Percentiles rank a stretch among this genome's conserved stretches.
These are phyloP conservation scores for Eupithecia dodoneata DNA, from an alignment of 2,888 invertebrate species.

Conservation along the genomic window DNA sequence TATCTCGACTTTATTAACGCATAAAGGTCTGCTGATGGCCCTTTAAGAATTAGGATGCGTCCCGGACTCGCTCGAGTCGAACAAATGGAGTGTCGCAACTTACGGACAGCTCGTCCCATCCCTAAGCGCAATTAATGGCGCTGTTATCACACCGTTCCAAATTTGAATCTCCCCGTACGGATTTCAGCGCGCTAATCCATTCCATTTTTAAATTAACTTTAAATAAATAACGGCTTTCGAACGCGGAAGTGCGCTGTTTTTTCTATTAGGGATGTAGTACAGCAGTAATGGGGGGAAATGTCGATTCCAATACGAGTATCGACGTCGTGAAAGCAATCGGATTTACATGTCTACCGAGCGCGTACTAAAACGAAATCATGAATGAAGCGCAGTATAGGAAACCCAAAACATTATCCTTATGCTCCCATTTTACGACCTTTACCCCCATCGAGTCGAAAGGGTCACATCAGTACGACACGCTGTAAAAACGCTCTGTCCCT, in stretches of 20 bases:
- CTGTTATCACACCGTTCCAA: slow-evolving; percentile 70
- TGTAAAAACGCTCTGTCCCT: slow-evolving; percentile 69
- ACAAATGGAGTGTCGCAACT: slow-evolving; percentile 80
- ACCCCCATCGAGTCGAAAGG: slow-evolving; percentile 83
- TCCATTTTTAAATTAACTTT: slow-evolving; percentile 48
- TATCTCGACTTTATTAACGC: slow-evolving; percentile 84
- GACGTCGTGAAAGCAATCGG: slow-evolving; percentile 78
- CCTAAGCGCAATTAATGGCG: slow-evolving; percentile 73
- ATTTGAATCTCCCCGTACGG: slow-evolving; percentile 69
- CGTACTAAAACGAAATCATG: slow-evolving; percentile 84
- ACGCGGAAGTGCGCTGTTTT: slow-evolving; percentile 42
- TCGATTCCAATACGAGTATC: slow-evolving; percentile 69
- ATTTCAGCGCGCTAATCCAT: slow-evolving; percentile 50
- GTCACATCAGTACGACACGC: slow-evolving; percentile 80
- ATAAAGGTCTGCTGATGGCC: slow-evolving; percentile 84
- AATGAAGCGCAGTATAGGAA: slow-evolving; percentile 83
- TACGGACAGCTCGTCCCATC: slow-evolving; percentile 62
- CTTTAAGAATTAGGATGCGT: slow-evolving; percentile 83
- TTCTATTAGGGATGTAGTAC: slow-evolving; percentile 78
- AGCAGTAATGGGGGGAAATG: slow-evolving; percentile 69
- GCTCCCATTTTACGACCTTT: slow-evolving; percentile 84
- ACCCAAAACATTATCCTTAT: slow-evolving; percentile 84
- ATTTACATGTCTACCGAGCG: slow-evolving; percentile 81
- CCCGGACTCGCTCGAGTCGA: slow-evolving; percentile 75
- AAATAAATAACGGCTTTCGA: slow-evolving; percentile 44